These are phyloP conservation scores for Scolopax rusticola DNA, from an alignment of 2,797 vertebrate species.

Conservation along the genomic window DNA sequence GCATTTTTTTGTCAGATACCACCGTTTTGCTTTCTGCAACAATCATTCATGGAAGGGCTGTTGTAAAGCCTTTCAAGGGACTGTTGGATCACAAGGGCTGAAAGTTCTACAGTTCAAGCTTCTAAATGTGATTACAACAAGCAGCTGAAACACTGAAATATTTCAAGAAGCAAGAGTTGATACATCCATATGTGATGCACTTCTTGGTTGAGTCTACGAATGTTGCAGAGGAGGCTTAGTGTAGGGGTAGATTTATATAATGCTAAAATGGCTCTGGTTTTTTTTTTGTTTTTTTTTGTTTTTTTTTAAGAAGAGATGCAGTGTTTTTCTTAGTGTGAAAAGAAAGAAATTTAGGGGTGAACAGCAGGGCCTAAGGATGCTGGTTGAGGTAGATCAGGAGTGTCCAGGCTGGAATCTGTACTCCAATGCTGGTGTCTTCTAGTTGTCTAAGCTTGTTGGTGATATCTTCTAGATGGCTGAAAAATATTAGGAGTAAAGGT, in stretches of 20 bases:
- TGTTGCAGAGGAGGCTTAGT: conserved; percentile 10
- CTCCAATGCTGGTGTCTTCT: not conserved
- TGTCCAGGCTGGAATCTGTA: not conserved
- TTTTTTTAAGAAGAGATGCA: not conserved
- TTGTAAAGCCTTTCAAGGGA: not conserved
- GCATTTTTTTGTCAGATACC: not conserved
- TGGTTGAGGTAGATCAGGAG: not conserved
- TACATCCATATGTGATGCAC: not conserved
- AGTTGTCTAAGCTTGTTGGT: not conserved
- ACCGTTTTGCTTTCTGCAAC: not conserved
- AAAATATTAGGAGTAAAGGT: not conserved
- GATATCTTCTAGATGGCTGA: not conserved
- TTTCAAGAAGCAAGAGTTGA: not conserved
- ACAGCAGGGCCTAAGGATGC: not conserved
- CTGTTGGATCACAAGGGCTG: not conserved
- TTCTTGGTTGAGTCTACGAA: not conserved
- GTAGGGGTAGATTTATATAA: conserved; percentile 11
- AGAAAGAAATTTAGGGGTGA: not conserved
- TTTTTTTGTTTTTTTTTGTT: not conserved
- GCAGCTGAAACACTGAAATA: not conserved
- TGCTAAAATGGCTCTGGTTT: not conserved
- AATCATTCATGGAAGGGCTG: not conserved
- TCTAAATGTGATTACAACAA: not conserved
- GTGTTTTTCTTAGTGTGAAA: not conserved
- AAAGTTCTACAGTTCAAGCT: not conserved